Evolutionary conservation across 2,113 vertebrate genomes (phyloP), one percentile per base, ranked within the genome.

Genomic region (Stegostoma tigrinum): DNA sequence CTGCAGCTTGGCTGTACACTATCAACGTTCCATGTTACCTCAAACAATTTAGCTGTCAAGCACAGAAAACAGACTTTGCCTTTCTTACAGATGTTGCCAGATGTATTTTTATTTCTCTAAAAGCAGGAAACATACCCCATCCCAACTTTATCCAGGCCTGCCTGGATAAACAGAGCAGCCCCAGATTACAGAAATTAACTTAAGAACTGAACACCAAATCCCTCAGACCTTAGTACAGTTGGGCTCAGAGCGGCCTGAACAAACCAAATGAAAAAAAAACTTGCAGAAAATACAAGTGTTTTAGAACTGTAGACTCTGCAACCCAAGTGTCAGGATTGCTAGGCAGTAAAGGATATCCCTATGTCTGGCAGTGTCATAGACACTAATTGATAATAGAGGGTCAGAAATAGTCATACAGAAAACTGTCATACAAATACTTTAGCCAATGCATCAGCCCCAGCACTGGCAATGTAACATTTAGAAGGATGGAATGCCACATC

Each of bases 361-460:
- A 95, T 72, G 68, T 95, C 45, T 95, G 94, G 24, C 66, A 95
- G 94, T 95, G 94, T 95, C 94, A 93, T 93, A 95, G 94, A 95
- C 94, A 95, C 97, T 97, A 96, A 97, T 98, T 97, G 97, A 97
- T 97, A 97, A 97, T 97, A 95, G 97, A 97, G 97, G 98, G 97
- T 97, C 97, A 98, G 97, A 97, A 97, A 97, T 96, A 96, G 96
- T 96, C 96, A 61, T 97, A 96, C 95, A 96, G 97, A 96, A 96
- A 96, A 97, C 96, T 96, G 98, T 99, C 99, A 99, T 99, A 99
- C 99, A 96, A 99, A 99, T 97, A 99, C 99, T 98, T 99, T 99
- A 95, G 99, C 99, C 96, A 99, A 98, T n/a, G 99, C 99, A 61
- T 99, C 99, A 5, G 99, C 98, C 96, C 99, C 99, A 93, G 99